A percentile compares a stretch with the other conserved stretches of the same genome.
phyloP scores from a whole-genome alignment of 1,140 invertebrate genomes.

The Drosophila azteca region DNA sequence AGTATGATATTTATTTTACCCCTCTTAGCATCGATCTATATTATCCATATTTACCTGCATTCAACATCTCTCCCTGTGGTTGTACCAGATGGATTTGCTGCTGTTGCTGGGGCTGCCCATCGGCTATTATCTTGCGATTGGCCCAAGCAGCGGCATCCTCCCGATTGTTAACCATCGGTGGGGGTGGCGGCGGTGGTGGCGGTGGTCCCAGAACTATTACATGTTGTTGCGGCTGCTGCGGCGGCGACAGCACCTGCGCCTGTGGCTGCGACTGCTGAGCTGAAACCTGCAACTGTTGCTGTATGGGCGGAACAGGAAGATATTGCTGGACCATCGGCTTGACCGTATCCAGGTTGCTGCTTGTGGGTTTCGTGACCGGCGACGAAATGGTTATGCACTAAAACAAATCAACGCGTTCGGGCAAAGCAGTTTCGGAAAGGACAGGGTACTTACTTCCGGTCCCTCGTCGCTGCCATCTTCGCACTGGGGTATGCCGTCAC shows the following conservation, averaged over 20 bases:
- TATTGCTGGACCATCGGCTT: conserved; percentile 59
- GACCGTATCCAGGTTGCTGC: conserved; percentile 40
- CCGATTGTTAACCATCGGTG: conserved; percentile 73
- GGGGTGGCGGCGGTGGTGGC: conserved; percentile 55
- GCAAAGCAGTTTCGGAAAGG: neutral
- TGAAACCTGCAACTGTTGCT: conserved; percentile 52
- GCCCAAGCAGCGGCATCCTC: conserved; percentile 78
- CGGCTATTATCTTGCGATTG: conserved; percentile 73
- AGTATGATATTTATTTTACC: too few species aligned
- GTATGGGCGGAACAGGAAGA: conserved; percentile 51
- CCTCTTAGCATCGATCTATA: too few species aligned
- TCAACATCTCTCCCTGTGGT: conserved; percentile 35
- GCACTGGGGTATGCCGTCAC: conserved; percentile 97
- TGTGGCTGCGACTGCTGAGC: conserved; percentile 40
- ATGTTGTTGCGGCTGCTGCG: conserved; percentile 45
- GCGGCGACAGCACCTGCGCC: conserved; percentile 7
- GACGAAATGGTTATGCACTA: conserved; percentile 65
- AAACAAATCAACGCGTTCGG: conserved; percentile 22
- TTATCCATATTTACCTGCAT: conserved; percentile 38
- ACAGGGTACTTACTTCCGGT: conserved; percentile 86
- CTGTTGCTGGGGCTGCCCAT: conserved; percentile 32
- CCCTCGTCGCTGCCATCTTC: conserved; percentile 95
- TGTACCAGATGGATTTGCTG: conserved; percentile 41
- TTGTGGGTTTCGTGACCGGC: conserved; percentile 41
- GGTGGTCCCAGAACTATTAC: conserved; percentile 62